Evolutionary conservation across 2,888 invertebrate genomes (phyloP).

Genomic region (Pristionchus arcanus): DNA sequence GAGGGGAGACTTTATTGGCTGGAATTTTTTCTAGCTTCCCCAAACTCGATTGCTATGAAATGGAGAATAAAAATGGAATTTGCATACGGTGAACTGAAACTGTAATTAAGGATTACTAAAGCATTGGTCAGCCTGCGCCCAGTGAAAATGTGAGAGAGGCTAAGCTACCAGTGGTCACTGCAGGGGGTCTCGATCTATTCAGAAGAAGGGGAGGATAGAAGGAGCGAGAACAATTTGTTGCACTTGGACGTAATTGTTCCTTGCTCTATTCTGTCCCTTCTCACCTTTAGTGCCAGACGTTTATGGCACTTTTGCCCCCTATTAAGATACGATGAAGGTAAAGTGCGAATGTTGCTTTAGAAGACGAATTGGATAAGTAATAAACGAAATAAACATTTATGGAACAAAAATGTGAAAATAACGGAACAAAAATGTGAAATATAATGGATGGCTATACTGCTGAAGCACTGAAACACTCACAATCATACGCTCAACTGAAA

Average conservation of each 20-base stretch:
- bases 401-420: not conserved
- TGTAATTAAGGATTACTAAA: not conserved
- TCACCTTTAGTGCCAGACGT: constrained; percentile 21
- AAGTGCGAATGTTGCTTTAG: not conserved
- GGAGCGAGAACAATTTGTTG: constrained; percentile 18
- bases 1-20: not conserved
- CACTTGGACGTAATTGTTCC: constrained; percentile 26
- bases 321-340: not conserved
- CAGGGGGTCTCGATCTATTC: constrained; percentile 11
- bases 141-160: not conserved
- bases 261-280: not conserved
- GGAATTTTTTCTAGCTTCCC: not conserved
- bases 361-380: not conserved
- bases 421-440: too few species aligned
- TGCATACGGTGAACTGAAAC: not conserved
- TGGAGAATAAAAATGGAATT: not conserved
- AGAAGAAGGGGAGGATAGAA: not conserved
- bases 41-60: too few species aligned
- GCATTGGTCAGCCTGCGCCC: not conserved
- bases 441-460: not conserved
- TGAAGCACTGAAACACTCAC: not conserved
- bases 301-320: not conserved
- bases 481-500: not conserved
- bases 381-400: too few species aligned
- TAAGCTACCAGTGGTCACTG: not conserved